Conservation (phyloP, 1,140 invertebrate genomes). For the Cydia pomonella region DNA sequence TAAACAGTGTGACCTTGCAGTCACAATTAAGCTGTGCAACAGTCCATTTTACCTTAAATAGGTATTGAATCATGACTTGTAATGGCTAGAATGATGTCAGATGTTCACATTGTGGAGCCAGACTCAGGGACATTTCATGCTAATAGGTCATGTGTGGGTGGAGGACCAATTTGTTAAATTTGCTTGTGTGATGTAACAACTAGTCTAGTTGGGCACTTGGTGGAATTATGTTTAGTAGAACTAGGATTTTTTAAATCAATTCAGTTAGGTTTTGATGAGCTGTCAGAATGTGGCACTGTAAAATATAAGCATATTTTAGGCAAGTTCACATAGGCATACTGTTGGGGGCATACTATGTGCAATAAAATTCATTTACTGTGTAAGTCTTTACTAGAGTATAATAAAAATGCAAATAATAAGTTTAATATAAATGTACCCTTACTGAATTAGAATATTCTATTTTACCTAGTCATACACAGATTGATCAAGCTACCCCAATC, state of each 20-base stretch:
- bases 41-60: constrained; percentile 45
- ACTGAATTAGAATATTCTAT: too few relatives aligned
- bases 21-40: constrained; percentile 44
- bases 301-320: too few relatives aligned
- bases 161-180: constrained; percentile 36
- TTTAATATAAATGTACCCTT: too few relatives aligned
- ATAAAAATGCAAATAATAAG: too few relatives aligned
- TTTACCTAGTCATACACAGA: too few relatives aligned
- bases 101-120: constrained; percentile 39
- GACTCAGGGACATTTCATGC: constrained; percentile 29
- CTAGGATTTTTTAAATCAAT: not conserved
- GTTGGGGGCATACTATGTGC: too few relatives aligned
- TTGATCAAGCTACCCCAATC: too few relatives aligned
- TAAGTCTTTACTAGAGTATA: too few relatives aligned
- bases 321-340: too few relatives aligned
- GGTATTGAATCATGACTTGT: constrained; percentile 47
- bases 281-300: too few relatives aligned
- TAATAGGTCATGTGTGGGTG: constrained; percentile 38
- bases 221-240: not conserved
- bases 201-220: not conserved
- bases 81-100: constrained; percentile 45
- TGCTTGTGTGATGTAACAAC: constrained; percentile 25
- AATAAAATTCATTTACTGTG: too few relatives aligned
- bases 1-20: constrained; percentile 10
- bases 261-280: not conserved